Percentiles rank a stretch among this genome's conserved stretches.
These are phyloP conservation scores for Stictonetta naevosa DNA, from an alignment of 2,113 vertebrate genomes.

Conservation along the genomic window DNA sequence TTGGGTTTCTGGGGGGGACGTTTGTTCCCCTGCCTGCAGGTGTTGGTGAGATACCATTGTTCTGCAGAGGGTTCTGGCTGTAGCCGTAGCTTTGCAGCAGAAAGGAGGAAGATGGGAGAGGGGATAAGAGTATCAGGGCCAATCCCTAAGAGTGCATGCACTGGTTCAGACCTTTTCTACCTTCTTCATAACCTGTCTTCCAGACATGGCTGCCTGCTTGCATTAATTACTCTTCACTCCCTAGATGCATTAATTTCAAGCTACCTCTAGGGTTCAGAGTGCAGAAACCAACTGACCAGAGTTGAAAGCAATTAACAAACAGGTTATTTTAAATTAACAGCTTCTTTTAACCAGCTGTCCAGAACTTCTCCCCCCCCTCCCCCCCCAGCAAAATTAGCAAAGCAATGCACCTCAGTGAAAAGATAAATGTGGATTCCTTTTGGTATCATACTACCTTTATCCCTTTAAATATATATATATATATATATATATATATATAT, in stretches of 20 bases:
- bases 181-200: slow-evolving; percentile 75
- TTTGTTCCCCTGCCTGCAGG: slow-evolving; percentile 7
- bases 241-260: slow-evolving; percentile 68
- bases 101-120: slow-evolving; percentile 52
- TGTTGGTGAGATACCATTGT: slow-evolving; percentile 76
- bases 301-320: slow-evolving; percentile 84
- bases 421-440: background rate
- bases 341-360: slow-evolving; percentile 66
- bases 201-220: slow-evolving; percentile 76
- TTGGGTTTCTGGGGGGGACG: background rate
- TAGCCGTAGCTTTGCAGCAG: slow-evolving; percentile 57
- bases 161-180: slow-evolving; percentile 40
- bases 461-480: too few species aligned
- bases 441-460: background rate
- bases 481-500: too few species aligned
- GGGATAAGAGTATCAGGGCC: background rate
- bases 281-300: slow-evolving; percentile 74
- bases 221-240: slow-evolving; percentile 81
- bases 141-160: slow-evolving; percentile 57
- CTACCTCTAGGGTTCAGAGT: slow-evolving; percentile 78
- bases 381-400: background rate
- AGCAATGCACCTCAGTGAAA: background rate
- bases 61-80: slow-evolving; percentile 76
- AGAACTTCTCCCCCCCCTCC: too few species aligned
- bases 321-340: slow-evolving; percentile 81